Evolutionary conservation across 2,797 vertebrate genomes (phyloP).

Genomic region (Micropoecilia bifurca): DNA sequence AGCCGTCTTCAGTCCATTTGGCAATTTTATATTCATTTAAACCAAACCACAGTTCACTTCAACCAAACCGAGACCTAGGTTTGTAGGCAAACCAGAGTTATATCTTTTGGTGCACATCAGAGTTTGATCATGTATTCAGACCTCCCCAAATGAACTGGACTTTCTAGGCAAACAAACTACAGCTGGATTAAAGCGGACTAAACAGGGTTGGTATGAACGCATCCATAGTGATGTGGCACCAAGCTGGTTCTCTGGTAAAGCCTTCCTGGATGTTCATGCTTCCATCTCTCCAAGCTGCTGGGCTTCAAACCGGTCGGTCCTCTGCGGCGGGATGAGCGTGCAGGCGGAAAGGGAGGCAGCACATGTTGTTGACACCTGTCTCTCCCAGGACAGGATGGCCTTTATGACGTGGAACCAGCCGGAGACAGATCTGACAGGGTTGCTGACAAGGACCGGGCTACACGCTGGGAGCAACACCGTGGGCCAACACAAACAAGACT

Average conservation of each 20-base stretch:
- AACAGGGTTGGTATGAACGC: background rate
- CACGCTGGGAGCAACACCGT: constrained; percentile 59
- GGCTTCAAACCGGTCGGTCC: constrained; percentile 51
- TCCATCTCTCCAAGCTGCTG: constrained; percentile 59
- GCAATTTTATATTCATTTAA: background rate
- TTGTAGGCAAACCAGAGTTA: background rate
- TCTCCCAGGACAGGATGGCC: constrained; percentile 60
- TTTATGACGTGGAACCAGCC: constrained; percentile 62
- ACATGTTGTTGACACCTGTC: constrained; percentile 70
- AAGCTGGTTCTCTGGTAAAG: background rate
- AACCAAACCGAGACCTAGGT: background rate
- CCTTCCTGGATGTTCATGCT: constrained; percentile 1
- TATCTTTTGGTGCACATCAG: background rate
- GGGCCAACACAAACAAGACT: constrained; percentile 61
- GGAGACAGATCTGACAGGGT: constrained; percentile 66
- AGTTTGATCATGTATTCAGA: background rate
- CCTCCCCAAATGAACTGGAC: background rate
- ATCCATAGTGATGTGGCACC: background rate
- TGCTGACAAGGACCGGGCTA: constrained; percentile 62
- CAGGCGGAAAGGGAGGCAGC: background rate
- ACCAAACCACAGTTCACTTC: background rate
- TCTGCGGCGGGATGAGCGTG: constrained; percentile 33
- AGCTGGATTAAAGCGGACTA: background rate
- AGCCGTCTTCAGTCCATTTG: background rate
- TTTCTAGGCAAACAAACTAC: background rate